A percentile compares a stretch with the other conserved stretches of the same genome.
These are phyloP conservation scores for Spodoptera picta DNA, from an alignment of 2,888 invertebrate genomes.

Conservation along the genomic window DNA sequence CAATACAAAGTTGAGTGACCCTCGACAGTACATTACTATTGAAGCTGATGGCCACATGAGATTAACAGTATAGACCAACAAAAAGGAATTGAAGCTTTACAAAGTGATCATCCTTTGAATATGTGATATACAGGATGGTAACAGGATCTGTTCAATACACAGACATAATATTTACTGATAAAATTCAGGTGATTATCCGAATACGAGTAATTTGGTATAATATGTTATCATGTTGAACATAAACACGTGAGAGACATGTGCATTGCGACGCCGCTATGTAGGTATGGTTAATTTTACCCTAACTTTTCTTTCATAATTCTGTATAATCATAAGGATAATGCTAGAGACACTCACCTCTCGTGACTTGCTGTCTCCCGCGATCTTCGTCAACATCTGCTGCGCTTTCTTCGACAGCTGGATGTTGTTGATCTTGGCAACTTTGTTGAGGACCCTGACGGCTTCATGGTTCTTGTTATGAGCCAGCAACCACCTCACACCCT, in stretches of 20 bases:
- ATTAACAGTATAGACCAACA: background rate
- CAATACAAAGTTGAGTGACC: slow-evolving; percentile 21
- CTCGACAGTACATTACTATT: background rate
- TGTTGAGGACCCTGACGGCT: slow-evolving; percentile 90
- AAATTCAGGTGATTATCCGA: too few species aligned
- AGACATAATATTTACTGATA: too few species aligned
- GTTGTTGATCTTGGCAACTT: slow-evolving; percentile 91
- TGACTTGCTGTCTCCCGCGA: slow-evolving; percentile 71
- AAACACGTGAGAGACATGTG: too few species aligned
- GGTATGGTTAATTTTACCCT: too few species aligned
- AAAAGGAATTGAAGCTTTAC: slow-evolving; percentile 1
- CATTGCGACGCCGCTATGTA: too few species aligned
- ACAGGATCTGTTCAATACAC: background rate
- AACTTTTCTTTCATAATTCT: too few species aligned
- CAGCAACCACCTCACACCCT: slow-evolving; percentile 94
- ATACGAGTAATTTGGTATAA: too few species aligned
- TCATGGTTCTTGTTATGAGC: slow-evolving; percentile 91
- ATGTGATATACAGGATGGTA: background rate
- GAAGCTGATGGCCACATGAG: background rate
- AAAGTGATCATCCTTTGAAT: slow-evolving; percentile 1
- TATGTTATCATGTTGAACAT: too few species aligned
- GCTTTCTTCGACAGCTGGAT: slow-evolving; percentile 88
- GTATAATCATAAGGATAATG: too few species aligned
- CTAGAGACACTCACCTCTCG: slow-evolving; percentile 62
- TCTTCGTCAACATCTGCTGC: slow-evolving; percentile 79